Base-by-base conservation (phyloP, 2,888 invertebrate species). In the Chymomyza amoena region DNA sequence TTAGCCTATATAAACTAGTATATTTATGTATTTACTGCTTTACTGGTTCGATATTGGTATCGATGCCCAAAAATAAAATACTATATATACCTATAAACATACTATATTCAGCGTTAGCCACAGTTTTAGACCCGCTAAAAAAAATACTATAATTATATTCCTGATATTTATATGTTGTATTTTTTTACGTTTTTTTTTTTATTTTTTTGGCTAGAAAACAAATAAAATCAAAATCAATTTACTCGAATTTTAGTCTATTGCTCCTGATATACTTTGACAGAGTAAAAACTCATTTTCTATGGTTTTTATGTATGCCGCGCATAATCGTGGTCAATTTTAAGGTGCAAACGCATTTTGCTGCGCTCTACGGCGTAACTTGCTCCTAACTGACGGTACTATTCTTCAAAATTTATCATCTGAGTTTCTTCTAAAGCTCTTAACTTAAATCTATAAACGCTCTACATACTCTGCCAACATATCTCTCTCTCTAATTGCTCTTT, bases 221-320 rank as follows among this genome's bases (percentile, higher is more conserved):
- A 68, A 60, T 32, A 32, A 32, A 45, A 45, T 45, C 61, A 77
- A 70, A 70, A 77, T 84, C 78, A 88, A 88, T 81, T 85, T 90
- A 90, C 90, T 90, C 90, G 90, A 90, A 90, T 89, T 89, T 89
- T 90, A 90, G 90, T 90, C 90, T 90, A 89, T 90, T 90, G 79
- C 90, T 90, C 90, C 87, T 90, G 90, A 90, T 90, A 90, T 90
- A 90, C 90, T 90, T 86, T 89, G 90, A 90, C 90, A 90, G 80
- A 84, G 89, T 90, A 88, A 89, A 82, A 80, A 79, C 76, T 71
- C 64, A 67, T 68, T 66, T 73, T 65, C 52, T 25, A 78, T 75
- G 79, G 78, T 81, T 84, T 77, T 81, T 81, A 79, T 79, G 72
- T 71, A 76, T 70, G 86, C 79, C 73, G 6, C 61, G 69, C 66